Percentiles rank a stretch among this genome's conserved stretches.
Evolutionary conservation across 2,113 vertebrate species (phyloP).

Genomic region (Mungos mungo): DNA sequence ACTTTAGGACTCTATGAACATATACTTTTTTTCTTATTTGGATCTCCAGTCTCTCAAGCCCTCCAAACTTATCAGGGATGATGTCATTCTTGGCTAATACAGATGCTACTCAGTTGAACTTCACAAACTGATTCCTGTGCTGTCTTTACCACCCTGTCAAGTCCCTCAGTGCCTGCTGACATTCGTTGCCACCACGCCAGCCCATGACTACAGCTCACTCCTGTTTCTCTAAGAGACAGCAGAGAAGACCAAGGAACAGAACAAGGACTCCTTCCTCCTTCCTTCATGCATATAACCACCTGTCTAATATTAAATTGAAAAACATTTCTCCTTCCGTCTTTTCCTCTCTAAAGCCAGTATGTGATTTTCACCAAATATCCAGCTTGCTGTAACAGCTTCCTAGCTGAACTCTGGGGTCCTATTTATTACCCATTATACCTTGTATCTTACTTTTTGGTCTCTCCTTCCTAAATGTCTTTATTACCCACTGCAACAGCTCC

Average conservation of each 20-base stretch:
- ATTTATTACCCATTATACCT: not conserved
- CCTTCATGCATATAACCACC: not conserved
- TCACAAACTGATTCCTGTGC: not conserved
- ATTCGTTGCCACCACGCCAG: fast-evolving
- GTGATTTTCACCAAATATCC: not conserved
- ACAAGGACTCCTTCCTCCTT: too few relatives aligned
- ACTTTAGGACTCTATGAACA: not conserved
- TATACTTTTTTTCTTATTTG: not conserved
- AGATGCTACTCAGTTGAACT: not conserved
- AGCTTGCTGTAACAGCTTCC: not conserved
- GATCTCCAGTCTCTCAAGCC: not conserved
- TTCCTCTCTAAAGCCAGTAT: not conserved
- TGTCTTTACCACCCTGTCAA: not conserved
- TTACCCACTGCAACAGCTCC: not conserved
- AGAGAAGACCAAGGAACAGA: not conserved
- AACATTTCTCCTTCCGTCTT: not conserved
- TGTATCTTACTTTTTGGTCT: not conserved
- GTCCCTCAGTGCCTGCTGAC: not conserved
- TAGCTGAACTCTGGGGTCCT: not conserved
- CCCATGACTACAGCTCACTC: not conserved
- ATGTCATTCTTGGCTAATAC: not conserved
- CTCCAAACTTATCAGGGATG: not conserved
- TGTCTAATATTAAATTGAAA: not conserved
- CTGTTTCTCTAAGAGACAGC: not conserved
- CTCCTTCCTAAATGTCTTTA: not conserved